Evolutionary conservation across 2,797 vertebrate genomes (phyloP).

Genomic region (Rhabdophis nuchalis): DNA sequence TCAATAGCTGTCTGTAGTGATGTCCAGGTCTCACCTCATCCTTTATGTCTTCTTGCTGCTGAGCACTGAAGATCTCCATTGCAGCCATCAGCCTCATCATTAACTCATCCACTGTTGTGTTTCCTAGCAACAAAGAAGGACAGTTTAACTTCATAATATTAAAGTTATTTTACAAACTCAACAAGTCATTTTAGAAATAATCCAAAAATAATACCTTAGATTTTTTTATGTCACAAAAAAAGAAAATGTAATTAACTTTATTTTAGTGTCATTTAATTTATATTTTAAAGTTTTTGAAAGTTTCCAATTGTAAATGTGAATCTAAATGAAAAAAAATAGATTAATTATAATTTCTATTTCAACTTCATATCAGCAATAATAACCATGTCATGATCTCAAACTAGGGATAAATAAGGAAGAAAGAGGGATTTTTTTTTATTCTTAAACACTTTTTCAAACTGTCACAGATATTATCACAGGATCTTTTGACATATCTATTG

Average conservation of each 20-base stretch:
- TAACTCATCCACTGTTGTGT: constrained; percentile 97
- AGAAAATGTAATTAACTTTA: constrained; percentile 46
- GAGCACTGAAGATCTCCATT: constrained; percentile 97
- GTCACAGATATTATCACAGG: background rate
- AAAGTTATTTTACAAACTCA: constrained; percentile 65
- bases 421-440: background rate
- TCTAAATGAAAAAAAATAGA: constrained; percentile 39
- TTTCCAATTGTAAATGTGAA: constrained; percentile 11
- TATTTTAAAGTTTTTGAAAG: constrained; percentile 24
- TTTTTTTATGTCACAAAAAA: constrained; percentile 22
- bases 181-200: constrained; percentile 59
- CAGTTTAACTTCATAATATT: constrained; percentile 53
- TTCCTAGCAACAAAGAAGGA: constrained; percentile 79
- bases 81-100: constrained; percentile 99
- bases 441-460: background rate
- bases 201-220: constrained; percentile 48
- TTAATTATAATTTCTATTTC: background rate
- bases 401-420: background rate
- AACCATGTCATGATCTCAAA: background rate
- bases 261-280: constrained; percentile 35
- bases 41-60: constrained; percentile 98
- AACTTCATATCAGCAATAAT: background rate
- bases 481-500: background rate
- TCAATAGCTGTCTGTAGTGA: constrained; percentile 31
- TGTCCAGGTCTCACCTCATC: constrained; percentile 84